phyloP scores from a whole-genome alignment of 2,113 vertebrate genomes.

The Lagopus leucura region DNA sequence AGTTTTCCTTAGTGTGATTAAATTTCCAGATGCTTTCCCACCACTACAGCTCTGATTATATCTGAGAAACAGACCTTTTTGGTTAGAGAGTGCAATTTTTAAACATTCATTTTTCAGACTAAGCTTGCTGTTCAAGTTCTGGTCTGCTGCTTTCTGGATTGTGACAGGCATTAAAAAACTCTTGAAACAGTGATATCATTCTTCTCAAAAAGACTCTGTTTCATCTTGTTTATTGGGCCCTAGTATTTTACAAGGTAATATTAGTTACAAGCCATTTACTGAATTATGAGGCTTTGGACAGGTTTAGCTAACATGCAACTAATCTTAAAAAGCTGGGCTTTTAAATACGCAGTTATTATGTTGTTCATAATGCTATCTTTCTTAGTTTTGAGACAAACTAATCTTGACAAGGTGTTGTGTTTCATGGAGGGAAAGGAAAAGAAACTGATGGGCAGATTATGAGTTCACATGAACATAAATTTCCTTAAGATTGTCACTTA shows the following conservation, averaged over 20 bases:
- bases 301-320: not conserved
- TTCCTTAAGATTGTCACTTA: not conserved
- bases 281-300: not conserved
- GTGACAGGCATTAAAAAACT: not conserved
- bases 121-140: not conserved
- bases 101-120: not conserved
- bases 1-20: not conserved
- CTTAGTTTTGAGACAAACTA: not conserved
- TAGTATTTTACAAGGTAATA: not conserved
- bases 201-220: not conserved
- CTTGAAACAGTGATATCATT: not conserved
- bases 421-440: not conserved
- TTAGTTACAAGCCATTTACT: not conserved
- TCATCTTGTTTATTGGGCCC: not conserved
- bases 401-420: not conserved
- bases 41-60: not conserved
- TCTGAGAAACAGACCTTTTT: not conserved
- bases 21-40: constrained; percentile 44
- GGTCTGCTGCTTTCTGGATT: not conserved
- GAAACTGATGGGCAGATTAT: not conserved
- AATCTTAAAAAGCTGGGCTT: not conserved
- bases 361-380: not conserved
- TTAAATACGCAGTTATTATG: not conserved
- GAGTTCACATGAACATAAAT: not conserved
- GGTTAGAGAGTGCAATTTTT: not conserved